Percentiles rank a stretch among this genome's conserved stretches.
phyloP scores from a whole-genome alignment of 2,113 vertebrate species.

The Daphoenositta chrysoptera region DNA sequence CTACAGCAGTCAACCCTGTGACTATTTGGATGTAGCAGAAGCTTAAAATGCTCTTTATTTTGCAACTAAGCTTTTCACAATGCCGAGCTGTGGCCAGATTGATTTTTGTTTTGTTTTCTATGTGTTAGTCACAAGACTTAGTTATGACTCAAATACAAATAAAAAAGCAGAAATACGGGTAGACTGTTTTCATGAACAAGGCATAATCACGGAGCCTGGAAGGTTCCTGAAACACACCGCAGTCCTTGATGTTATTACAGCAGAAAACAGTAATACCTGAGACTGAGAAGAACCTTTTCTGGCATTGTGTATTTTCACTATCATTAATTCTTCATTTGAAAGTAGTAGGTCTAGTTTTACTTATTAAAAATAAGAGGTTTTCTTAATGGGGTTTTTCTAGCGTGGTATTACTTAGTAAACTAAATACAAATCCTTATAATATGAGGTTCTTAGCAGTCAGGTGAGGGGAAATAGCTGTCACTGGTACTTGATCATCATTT shows the following conservation, averaged over 20 bases:
- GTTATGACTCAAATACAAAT: background rate
- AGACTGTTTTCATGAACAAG: background rate
- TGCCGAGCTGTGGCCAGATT: rapidly evolving
- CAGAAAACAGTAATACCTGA: background rate
- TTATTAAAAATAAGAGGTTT: background rate
- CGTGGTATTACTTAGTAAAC: background rate
- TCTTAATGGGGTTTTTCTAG: background rate
- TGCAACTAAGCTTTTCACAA: background rate
- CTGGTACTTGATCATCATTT: background rate
- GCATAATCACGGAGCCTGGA: background rate
- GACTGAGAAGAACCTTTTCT: background rate
- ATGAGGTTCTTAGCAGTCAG: background rate
- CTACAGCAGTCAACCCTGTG: background rate
- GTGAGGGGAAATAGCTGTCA: background rate
- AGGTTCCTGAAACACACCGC: background rate
- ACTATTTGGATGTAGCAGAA: background rate
- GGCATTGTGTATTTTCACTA: background rate
- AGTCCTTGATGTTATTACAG: background rate
- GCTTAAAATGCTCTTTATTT: background rate
- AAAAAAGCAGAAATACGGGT: background rate
- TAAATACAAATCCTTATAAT: background rate
- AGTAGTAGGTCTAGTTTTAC: background rate
- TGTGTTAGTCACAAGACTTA: background rate
- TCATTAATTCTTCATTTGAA: slow-evolving; percentile 2
- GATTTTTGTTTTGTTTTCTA: background rate